Base-by-base conservation (phyloP, 2,797 vertebrate species). In the Smutsia temminckii region DNA sequence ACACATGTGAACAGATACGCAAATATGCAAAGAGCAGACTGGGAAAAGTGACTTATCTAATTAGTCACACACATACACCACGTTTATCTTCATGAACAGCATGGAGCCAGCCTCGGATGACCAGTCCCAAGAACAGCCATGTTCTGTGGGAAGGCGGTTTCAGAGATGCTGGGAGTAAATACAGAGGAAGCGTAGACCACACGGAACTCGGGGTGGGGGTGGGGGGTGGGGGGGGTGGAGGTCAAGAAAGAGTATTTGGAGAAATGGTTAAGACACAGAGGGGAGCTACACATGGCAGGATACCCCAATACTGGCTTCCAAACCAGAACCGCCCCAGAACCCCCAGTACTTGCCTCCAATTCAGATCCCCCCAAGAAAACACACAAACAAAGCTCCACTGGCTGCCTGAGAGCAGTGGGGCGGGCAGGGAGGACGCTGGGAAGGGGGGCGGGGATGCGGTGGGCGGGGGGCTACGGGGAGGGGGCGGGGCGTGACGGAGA, bases 231-330 rank as follows among this genome's bases (percentile, higher is more conserved):
- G 7, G 0, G 5, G 75, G 29, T n/a, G n/a, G n/a, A n/a, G 25
- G 85, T 27, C n/a, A 81, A 91, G 37, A 85, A 88, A 84, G 83
- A 75, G 34, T 49, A 46, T 32, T 53, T 89, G 55, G 78, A 90
- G 83, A 95, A 92, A 32, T 10, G 46, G 10, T 46, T 46, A 87
- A 85, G 63, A 53, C 20, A 69, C 4, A 61, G 0, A 68, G n/a
- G 68, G 80, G 29, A 68, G 40, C 12, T 51, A 89, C 89, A 86
- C 5, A 46, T 20, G 64, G 59, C 37, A 72, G 55, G 42, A 1
- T 69, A 34, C 7, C 12, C 53, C 21, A 78, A n/a, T 46, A 29
- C 27, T 81, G 18, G 17, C 49, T 57, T 91, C 40, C 29, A 51
- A 79, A 81, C 4, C 49, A 64, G 42, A 71, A 20, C 37, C 23